Evolutionary conservation across 2,888 invertebrate species (phyloP).

Genomic region (Phengaris arion): DNA sequence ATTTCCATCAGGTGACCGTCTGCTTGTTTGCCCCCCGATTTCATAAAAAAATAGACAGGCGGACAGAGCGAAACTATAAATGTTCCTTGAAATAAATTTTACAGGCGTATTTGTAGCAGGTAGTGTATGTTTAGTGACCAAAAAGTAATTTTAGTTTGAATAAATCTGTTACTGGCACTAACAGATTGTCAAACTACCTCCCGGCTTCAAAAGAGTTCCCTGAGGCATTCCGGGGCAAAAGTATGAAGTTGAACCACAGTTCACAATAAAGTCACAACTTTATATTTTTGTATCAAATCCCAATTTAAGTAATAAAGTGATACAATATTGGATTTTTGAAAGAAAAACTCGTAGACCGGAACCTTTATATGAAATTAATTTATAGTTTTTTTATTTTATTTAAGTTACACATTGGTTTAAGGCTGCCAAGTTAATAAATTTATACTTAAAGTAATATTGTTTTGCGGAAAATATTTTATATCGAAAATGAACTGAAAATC

Average conservation of each 20-base stretch:
- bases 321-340: background rate
- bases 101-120: background rate
- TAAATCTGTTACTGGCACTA: background rate
- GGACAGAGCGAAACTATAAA: background rate
- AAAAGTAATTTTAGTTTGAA: background rate
- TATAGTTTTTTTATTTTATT: background rate
- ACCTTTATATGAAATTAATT: conserved; percentile 2
- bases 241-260: background rate
- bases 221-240: background rate
- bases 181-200: background rate
- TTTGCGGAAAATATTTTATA: background rate
- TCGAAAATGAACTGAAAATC: too few relatives aligned
- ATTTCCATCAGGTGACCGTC: too few relatives aligned
- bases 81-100: background rate
- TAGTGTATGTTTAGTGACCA: background rate
- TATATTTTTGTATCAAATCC: background rate
- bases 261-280: background rate
- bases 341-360: background rate
- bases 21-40: too few relatives aligned
- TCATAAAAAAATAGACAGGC: background rate
- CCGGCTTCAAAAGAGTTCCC: background rate
- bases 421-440: background rate
- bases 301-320: background rate
- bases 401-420: background rate
- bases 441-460: background rate